Evolutionary conservation across 2,888 invertebrate genomes (phyloP), one percentile per base, ranked within the genome.

Genomic region (Diarsia brunnea): DNA sequence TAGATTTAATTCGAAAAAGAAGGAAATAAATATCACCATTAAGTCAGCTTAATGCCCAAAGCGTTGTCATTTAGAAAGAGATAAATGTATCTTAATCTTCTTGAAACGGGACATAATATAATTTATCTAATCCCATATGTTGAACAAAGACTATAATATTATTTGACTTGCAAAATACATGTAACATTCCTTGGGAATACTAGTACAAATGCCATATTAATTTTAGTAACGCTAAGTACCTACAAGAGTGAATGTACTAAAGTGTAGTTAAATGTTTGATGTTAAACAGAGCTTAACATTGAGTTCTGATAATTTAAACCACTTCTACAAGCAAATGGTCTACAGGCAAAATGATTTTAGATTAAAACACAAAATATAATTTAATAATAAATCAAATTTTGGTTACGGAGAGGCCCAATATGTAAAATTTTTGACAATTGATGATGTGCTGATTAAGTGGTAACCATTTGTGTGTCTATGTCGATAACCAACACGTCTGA

Each of bases 41-140:
- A 84, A 80, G 69, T 60, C 79, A 24, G 53, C 69, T 78, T 84
- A 85, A 84, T 84, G 75, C 75, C 76, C 58, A 75, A 21, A 72
- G 76, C 77, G 73, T 79, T 82, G 79, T 85, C 84, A 67, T 87
- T 84, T 75, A 65, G 74, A 82, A 80, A 69, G 70, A 81, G 21
- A 82, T 84, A 79, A 84, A 84, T 84, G 75, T 79, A 78, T 82
- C 78, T 73, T 82, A 82, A 85, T 82, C 77, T 80, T 47, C 68
- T 31, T 63, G 45, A 71, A 84, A 70, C 74, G 60, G 65, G 69
- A 69, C 73, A 75, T 66, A 69, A 72, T 80, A 79, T 69, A 82
- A 84, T 84, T 72, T 78, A 82, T 78, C 43, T 85, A 85, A 85
- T 75, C 76, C 70, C 69, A 69, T 70, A 73, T 61, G 73, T 75